phyloP scores from a whole-genome alignment of 2,888 invertebrate species.

The Neoaliturus tenellus region DNA sequence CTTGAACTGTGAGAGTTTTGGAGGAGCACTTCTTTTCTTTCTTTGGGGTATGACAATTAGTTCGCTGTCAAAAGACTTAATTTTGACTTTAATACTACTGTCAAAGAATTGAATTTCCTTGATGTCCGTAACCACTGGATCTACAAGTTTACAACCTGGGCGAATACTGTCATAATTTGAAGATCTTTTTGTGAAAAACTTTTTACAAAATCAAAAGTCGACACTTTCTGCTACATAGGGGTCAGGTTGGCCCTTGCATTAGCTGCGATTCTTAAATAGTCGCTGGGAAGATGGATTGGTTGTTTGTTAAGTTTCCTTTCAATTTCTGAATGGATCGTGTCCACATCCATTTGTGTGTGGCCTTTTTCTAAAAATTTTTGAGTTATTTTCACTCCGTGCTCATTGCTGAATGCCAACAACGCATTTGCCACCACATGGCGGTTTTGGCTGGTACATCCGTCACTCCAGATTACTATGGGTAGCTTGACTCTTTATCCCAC shows the following conservation, averaged over 20 bases:
- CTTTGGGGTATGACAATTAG: constrained; percentile 38
- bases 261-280: constrained; percentile 40
- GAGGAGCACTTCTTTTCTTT: constrained; percentile 25
- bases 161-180: constrained; percentile 55
- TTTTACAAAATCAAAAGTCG: constrained; percentile 53
- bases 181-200: constrained; percentile 1
- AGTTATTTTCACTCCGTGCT: constrained; percentile 63
- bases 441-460: constrained; percentile 68
- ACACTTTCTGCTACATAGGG: constrained; percentile 48
- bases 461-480: constrained; percentile 66
- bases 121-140: constrained; percentile 50
- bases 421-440: constrained; percentile 68
- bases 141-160: constrained; percentile 17
- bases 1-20: background rate
- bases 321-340: constrained; percentile 66
- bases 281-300: constrained; percentile 52
- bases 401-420: constrained; percentile 63
- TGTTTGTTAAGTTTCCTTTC: constrained; percentile 59
- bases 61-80: constrained; percentile 53
- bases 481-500: background rate
- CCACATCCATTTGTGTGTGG: constrained; percentile 68
- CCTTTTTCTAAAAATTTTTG: too few relatives aligned
- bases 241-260: constrained; percentile 46
- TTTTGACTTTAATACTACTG: constrained; percentile 47
- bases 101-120: constrained; percentile 36